A percentile compares a stretch with the other conserved stretches of the same genome.
These are phyloP conservation scores for Lordiphosa clarofinis DNA, from an alignment of 1,140 invertebrate genomes.

Conservation along the genomic window DNA sequence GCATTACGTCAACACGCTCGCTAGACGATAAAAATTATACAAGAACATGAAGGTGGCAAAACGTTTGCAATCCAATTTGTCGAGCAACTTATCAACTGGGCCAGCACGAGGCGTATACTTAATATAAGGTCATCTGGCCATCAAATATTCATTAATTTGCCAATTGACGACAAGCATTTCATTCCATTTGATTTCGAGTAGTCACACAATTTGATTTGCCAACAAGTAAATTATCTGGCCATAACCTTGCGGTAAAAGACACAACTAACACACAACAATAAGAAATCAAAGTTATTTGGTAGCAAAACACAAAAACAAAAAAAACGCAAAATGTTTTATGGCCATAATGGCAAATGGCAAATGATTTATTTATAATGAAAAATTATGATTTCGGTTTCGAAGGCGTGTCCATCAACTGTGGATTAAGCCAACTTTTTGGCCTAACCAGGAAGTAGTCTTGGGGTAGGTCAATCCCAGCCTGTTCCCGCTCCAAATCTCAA, in stretches of 20 bases:
- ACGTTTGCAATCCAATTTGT: slow-evolving; percentile 62
- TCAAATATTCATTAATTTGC: slow-evolving; percentile 62
- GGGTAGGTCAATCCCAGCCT: slow-evolving; percentile 47
- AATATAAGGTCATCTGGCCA: slow-evolving; percentile 63
- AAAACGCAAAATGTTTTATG: slow-evolving; percentile 5
- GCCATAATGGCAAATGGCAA: slow-evolving; percentile 20
- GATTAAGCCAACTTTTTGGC: slow-evolving; percentile 50
- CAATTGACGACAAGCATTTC: slow-evolving; percentile 74
- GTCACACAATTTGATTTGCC: slow-evolving; percentile 65
- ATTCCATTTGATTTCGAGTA: slow-evolving; percentile 29
- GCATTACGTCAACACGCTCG: slow-evolving; percentile 20
- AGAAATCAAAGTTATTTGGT: slow-evolving; percentile 46
- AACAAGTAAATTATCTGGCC: slow-evolving; percentile 63
- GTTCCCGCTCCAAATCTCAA: slow-evolving; percentile 8
- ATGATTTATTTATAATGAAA: slow-evolving; percentile 68
- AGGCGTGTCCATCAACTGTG: slow-evolving; percentile 56
- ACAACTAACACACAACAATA: slow-evolving; percentile 45
- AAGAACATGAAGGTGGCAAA: slow-evolving; percentile 32
- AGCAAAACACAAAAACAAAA: slow-evolving; percentile 22
- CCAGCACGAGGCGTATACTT: slow-evolving; percentile 53
- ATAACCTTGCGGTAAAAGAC: slow-evolving; percentile 71
- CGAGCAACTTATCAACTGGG: not conserved
- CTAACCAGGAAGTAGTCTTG: slow-evolving; percentile 10
- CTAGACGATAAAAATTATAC: slow-evolving; percentile 52
- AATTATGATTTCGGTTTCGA: slow-evolving; percentile 54